Evolutionary conservation across 2,113 vertebrate species (phyloP), one percentile per base, ranked within the genome.

Genomic region (Albula goreensis): DNA sequence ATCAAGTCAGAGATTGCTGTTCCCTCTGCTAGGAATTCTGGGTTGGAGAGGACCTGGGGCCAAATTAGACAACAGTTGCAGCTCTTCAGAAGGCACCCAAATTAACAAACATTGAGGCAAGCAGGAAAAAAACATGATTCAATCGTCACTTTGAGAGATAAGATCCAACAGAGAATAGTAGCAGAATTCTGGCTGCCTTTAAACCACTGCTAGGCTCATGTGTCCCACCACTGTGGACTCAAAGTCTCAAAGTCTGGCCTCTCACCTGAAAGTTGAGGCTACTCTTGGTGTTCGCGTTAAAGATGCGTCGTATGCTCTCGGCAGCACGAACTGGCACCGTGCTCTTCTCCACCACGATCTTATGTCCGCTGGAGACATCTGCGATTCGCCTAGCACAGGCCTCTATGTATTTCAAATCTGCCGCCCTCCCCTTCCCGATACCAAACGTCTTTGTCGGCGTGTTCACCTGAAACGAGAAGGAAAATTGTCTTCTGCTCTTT

Each of bases 271-370:
- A 94, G 91, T 97, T 97, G 83, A 99, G 96, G 91, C 97, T 96
- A n/a, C 97, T 97, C 88, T 99, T 99, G 70, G 96, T 99, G 92
- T 99, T 99, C 41, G 98, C 97, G 17, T 99, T 97, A 89, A 99
- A 99, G 92, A 99, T 99, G 25, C 97, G 94, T 0, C 97, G 95
- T 86, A 99, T 99, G 92, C 98, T 99, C 92, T 99, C 98, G 0
- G 98, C 98, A 3, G 98, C 98, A n/a, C 98, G 94, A 4, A 99
- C 98, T 0, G 98, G 98, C 80, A 99, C 98, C 0, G 98, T 99
- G 90, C 98, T 99, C 91, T 99, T 99, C 94, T 99, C 98, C 0
- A 98, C 99, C 88, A 99, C 98, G 10, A 99, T 99, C 94, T 99
- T 99, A 92, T 98, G 99, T 78, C 98, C 98, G 0, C 98, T 95